A percentile compares a stretch with the other conserved stretches of the same genome.
These are phyloP conservation scores for Pomatorhinus ruficollis DNA, from an alignment of 2,113 vertebrate species.

Conservation along the genomic window DNA sequence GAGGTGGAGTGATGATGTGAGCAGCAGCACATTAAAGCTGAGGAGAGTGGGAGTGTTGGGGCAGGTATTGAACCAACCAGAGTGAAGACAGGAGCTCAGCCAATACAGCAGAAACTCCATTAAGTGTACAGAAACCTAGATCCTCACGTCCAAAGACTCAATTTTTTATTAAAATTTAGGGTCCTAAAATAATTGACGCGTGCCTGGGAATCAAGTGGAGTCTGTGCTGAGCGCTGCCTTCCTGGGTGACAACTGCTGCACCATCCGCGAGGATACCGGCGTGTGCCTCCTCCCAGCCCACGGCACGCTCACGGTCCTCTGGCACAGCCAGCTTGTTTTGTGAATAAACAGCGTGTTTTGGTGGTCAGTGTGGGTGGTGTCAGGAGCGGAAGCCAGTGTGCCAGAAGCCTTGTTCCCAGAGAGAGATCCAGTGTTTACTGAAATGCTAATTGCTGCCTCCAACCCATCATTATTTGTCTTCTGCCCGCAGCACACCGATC, in stretches of 20 bases:
- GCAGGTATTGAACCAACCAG: neutral
- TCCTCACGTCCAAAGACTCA: neutral
- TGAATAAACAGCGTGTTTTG: neutral
- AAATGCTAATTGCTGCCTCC: neutral
- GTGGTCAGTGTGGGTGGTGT: neutral
- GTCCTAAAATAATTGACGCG: neutral
- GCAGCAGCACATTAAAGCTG: neutral
- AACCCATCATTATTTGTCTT: neutral
- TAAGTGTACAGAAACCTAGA: neutral
- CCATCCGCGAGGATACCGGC: accelerated
- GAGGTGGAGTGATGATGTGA: neutral
- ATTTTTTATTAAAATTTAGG: neutral
- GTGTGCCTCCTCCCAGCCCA: neutral
- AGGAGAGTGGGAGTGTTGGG: neutral
- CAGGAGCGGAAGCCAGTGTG: neutral
- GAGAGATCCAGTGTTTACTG: neutral
- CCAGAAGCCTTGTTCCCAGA: neutral
- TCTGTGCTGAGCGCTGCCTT: neutral
- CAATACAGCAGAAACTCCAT: accelerated
- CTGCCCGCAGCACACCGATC: neutral
- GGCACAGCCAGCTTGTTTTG: neutral
- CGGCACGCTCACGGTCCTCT: accelerated
- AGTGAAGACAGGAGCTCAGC: neutral
- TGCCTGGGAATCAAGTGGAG: neutral
- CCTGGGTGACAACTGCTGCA: neutral